Evolutionary conservation across 2,888 invertebrate genomes (phyloP).

Genomic region (Aleiodes leptofemur): DNA sequence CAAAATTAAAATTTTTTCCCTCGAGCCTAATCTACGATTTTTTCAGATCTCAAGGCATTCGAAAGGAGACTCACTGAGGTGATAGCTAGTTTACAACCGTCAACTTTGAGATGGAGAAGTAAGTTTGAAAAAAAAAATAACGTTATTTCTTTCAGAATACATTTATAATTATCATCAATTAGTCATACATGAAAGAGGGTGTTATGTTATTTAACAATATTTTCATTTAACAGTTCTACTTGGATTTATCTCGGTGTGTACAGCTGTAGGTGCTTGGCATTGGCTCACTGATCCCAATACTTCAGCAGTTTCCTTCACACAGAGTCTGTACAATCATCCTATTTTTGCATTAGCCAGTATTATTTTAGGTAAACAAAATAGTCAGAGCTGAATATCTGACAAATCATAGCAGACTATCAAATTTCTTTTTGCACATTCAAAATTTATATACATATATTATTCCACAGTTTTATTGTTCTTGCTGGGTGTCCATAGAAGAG

Average conservation of each 20-base stretch:
- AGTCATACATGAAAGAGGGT: too few relatives aligned
- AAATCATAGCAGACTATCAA: background rate
- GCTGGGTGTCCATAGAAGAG: slow-evolving; percentile 93
- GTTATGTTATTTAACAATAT: background rate
- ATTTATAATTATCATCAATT: background rate
- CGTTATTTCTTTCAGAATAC: slow-evolving; percentile 29
- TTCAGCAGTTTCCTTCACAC: slow-evolving; percentile 91
- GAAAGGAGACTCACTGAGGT: slow-evolving; percentile 98
- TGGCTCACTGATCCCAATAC: slow-evolving; percentile 97
- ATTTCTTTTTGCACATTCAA: slow-evolving; percentile 30
- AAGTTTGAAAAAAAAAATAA: slow-evolving; percentile 64
- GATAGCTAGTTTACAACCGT: slow-evolving; percentile 95
- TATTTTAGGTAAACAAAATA: slow-evolving; percentile 84
- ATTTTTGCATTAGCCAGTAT: slow-evolving; percentile 94
- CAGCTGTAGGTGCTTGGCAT: slow-evolving; percentile 95
- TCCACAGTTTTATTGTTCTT: slow-evolving; percentile 88
- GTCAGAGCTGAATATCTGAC: background rate
- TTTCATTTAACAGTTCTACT: slow-evolving; percentile 83
- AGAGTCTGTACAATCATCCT: slow-evolving; percentile 95
- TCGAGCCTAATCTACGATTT: slow-evolving; percentile 43
- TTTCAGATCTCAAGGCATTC: slow-evolving; percentile 96
- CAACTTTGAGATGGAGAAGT: slow-evolving; percentile 97
- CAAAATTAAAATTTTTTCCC: slow-evolving; percentile 48
- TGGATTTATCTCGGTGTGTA: slow-evolving; percentile 90
- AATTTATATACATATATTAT: slow-evolving; percentile 14